Percentiles rank a stretch among this genome's conserved stretches.
phyloP scores from a whole-genome alignment of 2,888 invertebrate genomes.

The Stenoptilia bipunctidactyla region DNA sequence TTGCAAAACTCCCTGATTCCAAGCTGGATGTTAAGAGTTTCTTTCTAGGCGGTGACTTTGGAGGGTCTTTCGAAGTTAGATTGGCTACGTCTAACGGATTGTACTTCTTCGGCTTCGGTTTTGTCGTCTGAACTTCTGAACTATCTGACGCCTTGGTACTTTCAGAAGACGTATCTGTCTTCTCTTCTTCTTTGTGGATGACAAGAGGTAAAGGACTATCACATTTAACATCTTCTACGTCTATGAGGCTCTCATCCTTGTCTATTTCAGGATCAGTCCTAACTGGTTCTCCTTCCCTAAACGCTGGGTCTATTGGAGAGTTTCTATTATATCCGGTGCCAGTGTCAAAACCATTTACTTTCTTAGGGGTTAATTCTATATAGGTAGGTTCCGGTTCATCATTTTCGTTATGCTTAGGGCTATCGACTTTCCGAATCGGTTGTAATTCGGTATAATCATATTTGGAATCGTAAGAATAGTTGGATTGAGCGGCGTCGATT shows the following conservation, averaged over 20 bases:
- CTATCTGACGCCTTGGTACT: slow-evolving; percentile 39
- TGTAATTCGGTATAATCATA: slow-evolving; percentile 55
- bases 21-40: slow-evolving; percentile 46
- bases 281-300: slow-evolving; percentile 52
- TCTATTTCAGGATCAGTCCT: slow-evolving; percentile 60
- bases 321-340: slow-evolving; percentile 30
- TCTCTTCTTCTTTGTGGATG: slow-evolving; percentile 27
- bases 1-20: slow-evolving; percentile 47
- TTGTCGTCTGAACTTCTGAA: slow-evolving; percentile 38
- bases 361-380: slow-evolving; percentile 56
- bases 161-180: slow-evolving; percentile 20
- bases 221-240: slow-evolving; percentile 57
- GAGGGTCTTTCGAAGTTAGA: slow-evolving; percentile 73
- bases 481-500: slow-evolving; percentile 62
- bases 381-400: slow-evolving; percentile 57
- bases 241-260: slow-evolving; percentile 61
- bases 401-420: slow-evolving; percentile 44
- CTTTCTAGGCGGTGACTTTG: slow-evolving; percentile 64
- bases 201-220: slow-evolving; percentile 35
- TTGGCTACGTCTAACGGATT: slow-evolving; percentile 76
- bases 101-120: slow-evolving; percentile 53
- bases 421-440: slow-evolving; percentile 53
- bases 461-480: slow-evolving; percentile 50
- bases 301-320: slow-evolving; percentile 47
- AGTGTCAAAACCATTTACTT: slow-evolving; percentile 37